A percentile compares a stretch with the other conserved stretches of the same genome.
Evolutionary conservation across 2,888 invertebrate species (phyloP).

Genomic region (Venusia cambrica): DNA sequence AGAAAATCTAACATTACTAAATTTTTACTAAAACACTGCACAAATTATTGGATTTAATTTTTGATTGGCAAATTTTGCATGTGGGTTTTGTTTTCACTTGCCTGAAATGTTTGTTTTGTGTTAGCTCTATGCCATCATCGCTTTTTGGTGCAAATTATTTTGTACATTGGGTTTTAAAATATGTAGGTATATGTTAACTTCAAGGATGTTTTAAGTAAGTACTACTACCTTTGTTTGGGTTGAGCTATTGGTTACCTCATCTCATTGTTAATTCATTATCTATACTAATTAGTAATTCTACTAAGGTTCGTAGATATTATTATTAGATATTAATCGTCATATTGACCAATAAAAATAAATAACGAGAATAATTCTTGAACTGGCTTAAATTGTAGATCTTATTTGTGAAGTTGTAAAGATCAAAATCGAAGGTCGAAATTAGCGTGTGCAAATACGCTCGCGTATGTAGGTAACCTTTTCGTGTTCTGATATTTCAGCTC

Average conservation of each 20-base stretch:
- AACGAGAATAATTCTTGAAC: too few relatives aligned
- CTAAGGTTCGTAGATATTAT: too few relatives aligned
- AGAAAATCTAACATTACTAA: conserved; percentile 34
- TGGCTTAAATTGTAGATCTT: too few relatives aligned
- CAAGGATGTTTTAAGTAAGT: too few relatives aligned
- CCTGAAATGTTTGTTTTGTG: conserved; percentile 6
- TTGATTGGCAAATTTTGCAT: conserved; percentile 62
- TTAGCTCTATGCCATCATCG: conserved; percentile 2
- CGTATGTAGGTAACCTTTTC: conserved; percentile 21
- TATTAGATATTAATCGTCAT: too few relatives aligned
- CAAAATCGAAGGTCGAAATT: conserved; percentile 11
- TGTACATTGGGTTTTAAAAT: too few relatives aligned
- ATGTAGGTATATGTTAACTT: too few relatives aligned
- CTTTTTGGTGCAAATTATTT: conserved; percentile 8
- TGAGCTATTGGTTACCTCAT: too few relatives aligned
- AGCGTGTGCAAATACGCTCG: conserved; percentile 12
- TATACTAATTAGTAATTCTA: too few relatives aligned
- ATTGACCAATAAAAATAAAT: too few relatives aligned
- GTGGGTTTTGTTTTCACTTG: conserved; percentile 60
- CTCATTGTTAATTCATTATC: too few relatives aligned
- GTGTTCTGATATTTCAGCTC: conserved; percentile 19
- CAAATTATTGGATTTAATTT: conserved; percentile 43
- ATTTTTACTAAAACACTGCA: conserved; percentile 38
- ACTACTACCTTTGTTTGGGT: too few relatives aligned
- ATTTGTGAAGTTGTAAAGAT: conserved; percentile 1